Percentiles rank a stretch among this genome's conserved stretches.
Conservation (phyloP, 2,113 vertebrate species). For the Anguilla japonica region DNA sequence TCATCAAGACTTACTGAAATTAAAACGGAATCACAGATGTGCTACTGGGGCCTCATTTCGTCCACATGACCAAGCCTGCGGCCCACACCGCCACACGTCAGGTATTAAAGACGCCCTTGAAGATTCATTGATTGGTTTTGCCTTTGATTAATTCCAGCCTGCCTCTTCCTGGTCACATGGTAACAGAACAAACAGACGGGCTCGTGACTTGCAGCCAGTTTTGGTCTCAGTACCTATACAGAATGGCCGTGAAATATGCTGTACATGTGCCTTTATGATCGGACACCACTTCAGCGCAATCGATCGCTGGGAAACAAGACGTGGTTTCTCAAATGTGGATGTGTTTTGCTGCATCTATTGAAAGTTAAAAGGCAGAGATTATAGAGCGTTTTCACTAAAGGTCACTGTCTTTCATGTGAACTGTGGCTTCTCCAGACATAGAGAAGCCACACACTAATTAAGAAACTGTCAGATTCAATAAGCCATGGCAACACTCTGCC, state of each 20-base stretch:
- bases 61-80: background rate
- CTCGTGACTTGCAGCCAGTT: background rate
- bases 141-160: background rate
- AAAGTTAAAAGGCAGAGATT: slow-evolving; percentile 21
- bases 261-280: background rate
- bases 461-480: slow-evolving; percentile 14
- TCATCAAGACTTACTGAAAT: background rate
- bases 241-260: background rate
- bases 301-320: background rate
- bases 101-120: background rate
- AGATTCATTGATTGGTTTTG: background rate
- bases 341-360: slow-evolving; percentile 1
- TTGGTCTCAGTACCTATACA: background rate
- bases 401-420: slow-evolving; percentile 16
- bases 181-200: background rate
- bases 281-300: background rate
- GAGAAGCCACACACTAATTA: slow-evolving; percentile 17
- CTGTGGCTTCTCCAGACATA: slow-evolving; percentile 7
- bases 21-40: background rate
- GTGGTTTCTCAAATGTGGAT: background rate
- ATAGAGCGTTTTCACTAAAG: slow-evolving; percentile 15
- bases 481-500: background rate
- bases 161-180: background rate
- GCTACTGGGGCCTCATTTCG: background rate
- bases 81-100: background rate